Evolutionary conservation across 92 coral and sea anemone genomes (phyloP), one percentile per base, ranked within the genome.

Genomic region (Epizoanthus stellaris): DNA sequence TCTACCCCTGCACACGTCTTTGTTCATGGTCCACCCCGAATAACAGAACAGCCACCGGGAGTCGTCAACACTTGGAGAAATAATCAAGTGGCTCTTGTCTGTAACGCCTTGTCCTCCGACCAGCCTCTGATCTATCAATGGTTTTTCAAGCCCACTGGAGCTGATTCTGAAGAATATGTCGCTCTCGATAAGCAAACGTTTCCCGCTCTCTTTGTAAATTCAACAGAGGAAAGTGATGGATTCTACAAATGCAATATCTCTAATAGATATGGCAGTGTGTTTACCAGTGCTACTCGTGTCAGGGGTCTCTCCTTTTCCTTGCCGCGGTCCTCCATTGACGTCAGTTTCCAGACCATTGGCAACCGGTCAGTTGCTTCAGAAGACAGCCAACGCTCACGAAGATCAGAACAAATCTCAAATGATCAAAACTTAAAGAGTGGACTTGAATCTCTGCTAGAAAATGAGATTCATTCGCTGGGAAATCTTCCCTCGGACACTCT

Each of bases 91-190:
- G 80, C 76, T 57, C 80, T 92, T 11, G 39, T 77, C 11, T 89
- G 92, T 43, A 56, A 47, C 7, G 90, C 88, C 0, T 58, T 70
- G 14, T 80, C 87, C 73, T 59, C 59, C n/a, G 73, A 82, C 39
- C 58, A 12, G 5, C 92, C 90, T 21, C 67, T 90, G 7, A 43
- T 86, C 0, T 92, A 92, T 67, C 93, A 92, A 43, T 92, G 95
- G 95, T 88, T 62, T 68, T 89, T 81, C 82, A 92, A 21, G 66
- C 75, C 91, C 3, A 54, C 36, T 14, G 38, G 54, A 19, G 85
- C 81, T 6, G 73, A 82, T 16, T 52, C 10, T 11, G 12, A 52
- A 52, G 77, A 69, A 12, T 92, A 81, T 60, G 67, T 13, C 14
- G 39, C 60, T 21, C 80, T 92, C 4, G 59, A 42, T 2, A 81